Base-by-base conservation (phyloP, 2,797 vertebrate genomes). In the Enteromius argenteus region DNA sequence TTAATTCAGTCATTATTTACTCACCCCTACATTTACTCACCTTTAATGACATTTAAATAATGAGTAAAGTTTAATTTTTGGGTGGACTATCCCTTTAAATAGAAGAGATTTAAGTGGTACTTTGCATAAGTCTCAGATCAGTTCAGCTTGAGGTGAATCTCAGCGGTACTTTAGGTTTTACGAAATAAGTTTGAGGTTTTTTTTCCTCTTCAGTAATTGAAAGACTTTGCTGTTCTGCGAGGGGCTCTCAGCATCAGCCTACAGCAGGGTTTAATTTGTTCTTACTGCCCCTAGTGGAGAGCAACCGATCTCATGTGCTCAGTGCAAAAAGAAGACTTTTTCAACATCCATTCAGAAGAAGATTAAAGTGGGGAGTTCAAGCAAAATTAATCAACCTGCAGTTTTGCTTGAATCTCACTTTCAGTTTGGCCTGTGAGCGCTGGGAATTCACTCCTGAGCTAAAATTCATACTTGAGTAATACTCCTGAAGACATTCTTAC, bases 241-340 rank as follows among this genome's bases (percentile, higher is more conserved):
- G 10, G 72, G 73, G 72, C 37, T 85, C 44, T 80, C 83, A 8
- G 35, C 39, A 21, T 53, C 73, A 64, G 44, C 79, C 64, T 58
- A 30, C 4, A 58, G 75, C 30, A 64, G 53, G 78, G 44, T 83
- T 84, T 68, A 81, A 87, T 84, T 84, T 84, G 83, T 80, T 44
- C 77, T 39, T 90, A 85, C 88, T 91, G 91, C 90, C 90, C 85
- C 91, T 90, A 88, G 90, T 91, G 91, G 90, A 84, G 39, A 66
- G 72, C 11, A 71, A 51, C 39, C 58, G 4, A 17, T 69, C 37
- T 37, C 39, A 35, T n/a, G 49, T 15, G n/a, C 66, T 71, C 64
- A 46, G 5, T 21, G 60, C 27, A 37, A 42, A 49, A n/a, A 64
- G 9, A 21, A 74, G 30, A 51, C 53, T 37, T 21, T 68, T 58